Base-by-base conservation (phyloP, 2,888 invertebrate genomes). In the Ecdyonurus torrentis region DNA sequence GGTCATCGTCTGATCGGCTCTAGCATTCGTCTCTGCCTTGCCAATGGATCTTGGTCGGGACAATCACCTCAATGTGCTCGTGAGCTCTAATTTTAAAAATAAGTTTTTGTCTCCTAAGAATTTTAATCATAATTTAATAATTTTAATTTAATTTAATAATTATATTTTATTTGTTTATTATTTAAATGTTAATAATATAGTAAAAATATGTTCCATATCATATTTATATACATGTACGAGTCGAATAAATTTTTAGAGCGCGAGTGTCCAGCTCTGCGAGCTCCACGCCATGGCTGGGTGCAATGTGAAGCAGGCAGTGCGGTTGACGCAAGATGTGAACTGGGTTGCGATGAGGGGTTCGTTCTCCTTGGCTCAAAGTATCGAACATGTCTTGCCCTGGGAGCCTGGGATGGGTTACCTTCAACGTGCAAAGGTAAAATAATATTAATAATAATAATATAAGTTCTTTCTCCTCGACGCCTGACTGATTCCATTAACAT, bases 381-480 rank as follows among this genome's bases (percentile, higher is more conserved):
- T 65, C 73, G 86, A 52, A 82, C 80, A 25, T 87, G 86, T 69
- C 74, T 87, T 58, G 84, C 85, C 0, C 74, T 84, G 58, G 81
- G 83, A 0, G 78, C 81, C 70, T 87, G 86, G 86, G 84, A 84
- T 69, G 86, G 86, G 1, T 74, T 85, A 15, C 80, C 79, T 66
- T 79, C 82, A 1, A 76, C 80, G 60, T 87, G 86, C 70, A 82
- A 82, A 77, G 62, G 61, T 60, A 62, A 55, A n/a, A n/a, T n/a
- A n/a, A n/a, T n/a, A n/a, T n/a, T n/a, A n/a, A n/a, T n/a, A n/a
- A n/a, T n/a, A n/a, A n/a, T n/a, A n/a, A n/a, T n/a, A n/a, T n/a
- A n/a, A n/a, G n/a, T n/a, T n/a, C n/a, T n/a, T n/a, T n/a, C n/a
- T n/a, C n/a, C n/a, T n/a, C n/a, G n/a, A n/a, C n/a, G n/a, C n/a